Evolutionary conservation across 2,888 invertebrate genomes (phyloP).

Genomic region (Dermolepida albohirtum): DNA sequence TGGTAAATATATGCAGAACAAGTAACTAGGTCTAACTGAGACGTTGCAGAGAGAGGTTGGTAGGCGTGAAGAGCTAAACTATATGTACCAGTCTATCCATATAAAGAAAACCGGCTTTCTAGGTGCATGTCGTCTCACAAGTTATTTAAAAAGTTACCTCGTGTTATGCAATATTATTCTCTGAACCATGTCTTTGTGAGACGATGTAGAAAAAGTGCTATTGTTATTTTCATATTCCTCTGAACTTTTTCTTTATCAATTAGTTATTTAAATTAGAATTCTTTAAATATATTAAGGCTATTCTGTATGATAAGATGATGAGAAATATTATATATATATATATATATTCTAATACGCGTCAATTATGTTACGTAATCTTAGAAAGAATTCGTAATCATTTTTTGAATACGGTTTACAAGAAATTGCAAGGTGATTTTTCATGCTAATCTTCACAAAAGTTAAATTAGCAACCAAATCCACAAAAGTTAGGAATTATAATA

Average conservation of each 20-base stretch:
- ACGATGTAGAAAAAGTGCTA: constrained; percentile 18
- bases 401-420: too few relatives aligned
- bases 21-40: constrained; percentile 38
- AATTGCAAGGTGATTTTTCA: too few relatives aligned
- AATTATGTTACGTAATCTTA: too few relatives aligned
- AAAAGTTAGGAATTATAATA: too few relatives aligned
- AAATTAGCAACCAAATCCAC: too few relatives aligned
- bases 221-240: constrained; percentile 5
- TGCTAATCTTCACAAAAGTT: too few relatives aligned
- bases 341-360: too few relatives aligned
- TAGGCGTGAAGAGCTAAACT: constrained; percentile 40
- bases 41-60: constrained; percentile 31
- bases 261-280: too few relatives aligned
- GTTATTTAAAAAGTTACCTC: constrained; percentile 41
- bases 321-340: too few relatives aligned
- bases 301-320: too few relatives aligned
- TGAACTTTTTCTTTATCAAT: not conserved
- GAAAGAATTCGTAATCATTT: too few relatives aligned
- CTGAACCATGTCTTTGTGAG: constrained; percentile 29
- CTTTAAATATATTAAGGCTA: too few relatives aligned
- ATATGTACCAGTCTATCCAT: constrained; percentile 42
- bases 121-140: constrained; percentile 34
- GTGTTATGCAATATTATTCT: constrained; percentile 39
- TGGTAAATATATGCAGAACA: constrained; percentile 29
- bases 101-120: constrained; percentile 41